A percentile compares a stretch with the other conserved stretches of the same genome.
Conservation (phyloP, 2,888 invertebrate species). For the Monochamus alternatus region DNA sequence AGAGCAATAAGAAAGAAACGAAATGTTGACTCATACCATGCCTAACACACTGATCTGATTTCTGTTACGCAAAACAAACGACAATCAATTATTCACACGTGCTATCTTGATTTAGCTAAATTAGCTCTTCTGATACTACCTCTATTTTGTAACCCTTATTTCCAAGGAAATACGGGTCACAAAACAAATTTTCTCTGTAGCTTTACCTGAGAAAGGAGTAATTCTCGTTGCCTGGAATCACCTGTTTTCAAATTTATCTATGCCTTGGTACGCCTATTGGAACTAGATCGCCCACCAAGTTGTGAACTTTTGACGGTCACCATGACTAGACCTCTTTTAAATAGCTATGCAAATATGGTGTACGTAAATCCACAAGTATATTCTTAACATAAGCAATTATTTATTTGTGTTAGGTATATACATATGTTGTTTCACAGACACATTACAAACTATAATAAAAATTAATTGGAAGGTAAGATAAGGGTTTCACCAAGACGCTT, state of each 20-base stretch:
- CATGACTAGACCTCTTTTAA: not conserved
- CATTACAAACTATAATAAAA: too few species aligned
- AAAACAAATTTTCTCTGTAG: not conserved
- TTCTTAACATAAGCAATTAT: too few species aligned
- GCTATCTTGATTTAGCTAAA: not conserved
- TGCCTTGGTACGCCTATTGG: not conserved
- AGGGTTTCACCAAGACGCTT: constrained; percentile 3
- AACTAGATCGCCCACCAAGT: constrained; percentile 7
- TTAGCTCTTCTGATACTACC: too few species aligned
- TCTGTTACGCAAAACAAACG: not conserved
- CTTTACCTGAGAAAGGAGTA: not conserved
- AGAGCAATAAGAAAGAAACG: not conserved
- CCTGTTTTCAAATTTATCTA: not conserved
- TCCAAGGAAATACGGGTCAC: not conserved
- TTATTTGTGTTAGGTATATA: too few species aligned
- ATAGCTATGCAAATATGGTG: not conserved
- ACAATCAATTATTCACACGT: not conserved
- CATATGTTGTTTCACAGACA: too few species aligned
- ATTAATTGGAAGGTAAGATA: not conserved
- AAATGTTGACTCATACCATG: not conserved
- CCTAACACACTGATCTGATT: constrained; percentile 2
- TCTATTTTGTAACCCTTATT: not conserved
- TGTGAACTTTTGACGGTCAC: not conserved
- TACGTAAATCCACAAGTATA: not conserved
- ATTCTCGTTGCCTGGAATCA: not conserved